Base-by-base conservation (phyloP, 1,140 invertebrate species). In the Lycorma delicatula region DNA sequence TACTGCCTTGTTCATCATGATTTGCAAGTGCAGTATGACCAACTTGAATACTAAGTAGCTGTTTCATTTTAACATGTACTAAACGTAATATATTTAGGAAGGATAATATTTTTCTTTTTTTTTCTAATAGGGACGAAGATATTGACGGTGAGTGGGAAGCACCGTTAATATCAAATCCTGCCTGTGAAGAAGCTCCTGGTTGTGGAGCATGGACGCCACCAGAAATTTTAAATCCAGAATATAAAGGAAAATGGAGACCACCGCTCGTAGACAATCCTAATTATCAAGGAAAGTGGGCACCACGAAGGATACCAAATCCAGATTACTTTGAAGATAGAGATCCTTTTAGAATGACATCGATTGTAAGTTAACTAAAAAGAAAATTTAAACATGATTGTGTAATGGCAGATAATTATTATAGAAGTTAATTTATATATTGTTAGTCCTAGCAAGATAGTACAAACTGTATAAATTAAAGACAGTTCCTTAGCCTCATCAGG, bases 131-230 rank as follows among this genome's bases (percentile, higher is more conserved):
- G 83, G 96, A 99, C 75, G 82, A 88, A 47, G 93, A 97, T 62
- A 98, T 98, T 85, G 97, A 99, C 76, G 97, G 97, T 0, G 88
- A 92, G 72, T 99, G 96, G 95, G 97, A 99, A 74, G 84, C 97
- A 16, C 90, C 95, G 0, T 76, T 94, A 51, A 85, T 98, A 27
- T 81, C 84, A 58, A 99, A 99, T 77, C 92, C 94, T 0, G 80
- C 79, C n/a, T 98, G 94, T 70, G 77, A 79, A 63, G 78, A 83
- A 60, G 87, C 82, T 9, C 77, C 85, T 3, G 96, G 97, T 3
- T 99, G 97, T 77, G 97, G 97, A 1, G 74, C 80, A 55, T 99
- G 96, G 89, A 85, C 84, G 63, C 77, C 88, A 46, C 89, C 91
- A 13, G 76, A 86, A 62, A 86, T 97, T 36, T 82, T 86, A 58